Base-by-base conservation (phyloP, 2,888 invertebrate species). In the Cataglyphis livida region DNA sequence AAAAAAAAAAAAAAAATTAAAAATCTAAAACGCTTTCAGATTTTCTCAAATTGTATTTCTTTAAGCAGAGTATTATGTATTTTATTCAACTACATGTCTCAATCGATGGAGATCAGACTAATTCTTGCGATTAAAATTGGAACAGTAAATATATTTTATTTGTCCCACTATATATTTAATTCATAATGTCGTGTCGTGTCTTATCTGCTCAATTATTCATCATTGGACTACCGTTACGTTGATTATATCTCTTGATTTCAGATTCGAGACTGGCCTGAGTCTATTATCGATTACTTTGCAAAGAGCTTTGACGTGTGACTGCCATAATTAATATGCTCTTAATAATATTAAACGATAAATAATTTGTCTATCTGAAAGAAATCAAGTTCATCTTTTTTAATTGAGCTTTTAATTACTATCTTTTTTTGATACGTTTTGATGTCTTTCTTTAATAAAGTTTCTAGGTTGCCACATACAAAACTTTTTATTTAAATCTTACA, bases 281-380 rank as follows among this genome's bases (percentile, higher is more conserved):
- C 32, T 70, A 21, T 70, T 70, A 21, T 70, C 7, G 48, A 51
- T 66, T 5, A 28, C 2, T 51, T 70, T 70, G 32, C n/a, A 32
- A 68, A 3, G n/a, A 68, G 0, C n/a, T 35, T 1, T 12, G 51
- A 32, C 18, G 51, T 6, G 3, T n/a, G 32, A 0, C 1, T 51
- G 35, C n/a, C 5, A 12, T 6, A 44, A 48, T 44, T 66, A 44
- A 15, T 48, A n/a, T 28, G 9, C 4, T 15, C 38, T 25, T 48
- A 66, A 66, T 66, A 48, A 44, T 44, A 44, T 48, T 25, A 65
- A 64, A 9, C 12, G 7, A 4, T 44, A 21, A 44, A n/a, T 51
- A 35, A 35, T 6, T 35, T 35, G 35, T 28, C 18, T 9, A 25
- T 41, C 21, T 64, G 21, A 65, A 65, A 28, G 21, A 18, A 21